Percentiles rank a stretch among this genome's conserved stretches.
phyloP scores from a whole-genome alignment of 2,113 vertebrate genomes.

The Pollimyrus isidori region DNA sequence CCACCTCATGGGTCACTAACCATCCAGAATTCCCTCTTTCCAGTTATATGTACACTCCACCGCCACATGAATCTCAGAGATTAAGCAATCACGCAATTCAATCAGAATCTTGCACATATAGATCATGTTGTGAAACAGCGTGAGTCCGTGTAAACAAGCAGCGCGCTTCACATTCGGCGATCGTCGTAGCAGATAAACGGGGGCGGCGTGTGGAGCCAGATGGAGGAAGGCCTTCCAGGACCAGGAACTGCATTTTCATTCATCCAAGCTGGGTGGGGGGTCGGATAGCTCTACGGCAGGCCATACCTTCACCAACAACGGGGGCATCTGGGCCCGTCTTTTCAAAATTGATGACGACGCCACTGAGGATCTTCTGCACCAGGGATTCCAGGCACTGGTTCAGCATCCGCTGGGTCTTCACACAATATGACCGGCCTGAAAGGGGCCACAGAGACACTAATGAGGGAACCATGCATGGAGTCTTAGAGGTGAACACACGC shows the following conservation, averaged over 20 bases:
- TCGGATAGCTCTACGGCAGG: background rate
- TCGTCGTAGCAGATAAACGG: background rate
- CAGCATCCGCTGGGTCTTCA: slow-evolving; percentile 90
- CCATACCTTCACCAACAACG: slow-evolving; percentile 65
- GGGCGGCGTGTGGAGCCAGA: background rate
- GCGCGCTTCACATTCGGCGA: background rate
- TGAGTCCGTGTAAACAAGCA: background rate
- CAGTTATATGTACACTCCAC: background rate
- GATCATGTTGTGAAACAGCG: background rate
- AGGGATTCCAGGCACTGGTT: slow-evolving; percentile 96
- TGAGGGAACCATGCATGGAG: background rate
- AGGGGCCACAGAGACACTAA: background rate
- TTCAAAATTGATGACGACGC: slow-evolving; percentile 95
- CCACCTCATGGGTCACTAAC: background rate
- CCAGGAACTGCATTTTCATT: background rate
- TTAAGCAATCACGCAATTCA: background rate
- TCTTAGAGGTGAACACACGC: background rate
- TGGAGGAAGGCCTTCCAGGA: background rate
- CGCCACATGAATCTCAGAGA: background rate
- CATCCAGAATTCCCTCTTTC: background rate
- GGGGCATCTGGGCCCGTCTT: slow-evolving; percentile 90
- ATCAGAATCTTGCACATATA: background rate
- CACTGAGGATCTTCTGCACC: slow-evolving; percentile 94
- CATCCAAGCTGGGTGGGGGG: background rate
- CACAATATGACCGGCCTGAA: slow-evolving; percentile 89